Evolutionary conservation across 2,888 invertebrate genomes (phyloP).

Genomic region (Oscheius myriophilus): DNA sequence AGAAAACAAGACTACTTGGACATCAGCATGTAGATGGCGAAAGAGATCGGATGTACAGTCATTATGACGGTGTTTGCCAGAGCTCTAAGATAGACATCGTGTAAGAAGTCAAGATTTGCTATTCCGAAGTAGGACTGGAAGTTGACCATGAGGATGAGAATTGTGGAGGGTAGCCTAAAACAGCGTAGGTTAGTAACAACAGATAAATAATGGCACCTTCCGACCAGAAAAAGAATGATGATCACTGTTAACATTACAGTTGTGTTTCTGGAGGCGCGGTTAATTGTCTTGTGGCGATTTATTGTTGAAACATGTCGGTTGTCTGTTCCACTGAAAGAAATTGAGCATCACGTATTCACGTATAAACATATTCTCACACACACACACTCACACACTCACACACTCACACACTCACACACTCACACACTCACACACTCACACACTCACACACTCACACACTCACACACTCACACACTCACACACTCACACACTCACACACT

Average conservation of each 20-base stretch:
- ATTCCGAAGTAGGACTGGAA: conserved; percentile 38
- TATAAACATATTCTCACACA: too few relatives aligned
- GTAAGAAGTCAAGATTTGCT: conserved; percentile 38
- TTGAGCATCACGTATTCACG: too few relatives aligned
- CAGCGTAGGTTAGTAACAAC: background rate
- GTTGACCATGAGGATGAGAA: conserved; percentile 47
- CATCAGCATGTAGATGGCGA: conserved; percentile 59
- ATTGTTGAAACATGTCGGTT: conserved; percentile 26
- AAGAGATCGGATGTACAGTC: conserved; percentile 56
- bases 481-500: too few relatives aligned
- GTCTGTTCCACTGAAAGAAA: conserved; percentile 13
- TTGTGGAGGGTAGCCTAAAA: conserved; percentile 46
- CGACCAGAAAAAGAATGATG: conserved; percentile 56
- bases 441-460: too few relatives aligned
- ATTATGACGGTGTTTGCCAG: conserved; percentile 53
- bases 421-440: too few relatives aligned
- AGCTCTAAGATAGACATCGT: conserved; percentile 43
- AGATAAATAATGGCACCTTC: conserved; percentile 28
- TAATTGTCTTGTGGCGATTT: conserved; percentile 27
- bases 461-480: too few relatives aligned
- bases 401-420: too few relatives aligned
- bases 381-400: too few relatives aligned
- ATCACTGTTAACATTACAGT: conserved; percentile 60
- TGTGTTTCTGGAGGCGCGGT: conserved; percentile 41
- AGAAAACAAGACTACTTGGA: conserved; percentile 31